Base-by-base conservation (phyloP, 2,113 vertebrate species). In the Coptodon bakossiorum region DNA sequence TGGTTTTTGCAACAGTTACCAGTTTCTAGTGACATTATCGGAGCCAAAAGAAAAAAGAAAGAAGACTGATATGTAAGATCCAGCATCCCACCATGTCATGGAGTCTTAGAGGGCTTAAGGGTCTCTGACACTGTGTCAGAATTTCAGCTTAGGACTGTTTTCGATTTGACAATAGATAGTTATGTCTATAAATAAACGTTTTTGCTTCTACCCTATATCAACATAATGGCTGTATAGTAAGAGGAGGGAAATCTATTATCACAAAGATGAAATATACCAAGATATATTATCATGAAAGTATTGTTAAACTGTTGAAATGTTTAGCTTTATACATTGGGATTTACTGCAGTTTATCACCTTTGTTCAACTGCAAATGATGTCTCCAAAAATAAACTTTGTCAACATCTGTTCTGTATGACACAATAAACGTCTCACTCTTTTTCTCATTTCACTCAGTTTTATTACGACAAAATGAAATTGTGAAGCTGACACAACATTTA, bases 361-460 rank as follows among this genome's bases (percentile, higher is more conserved):
- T 66, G 2, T n/a, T n/a, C 17, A 66, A 0, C 6, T 0, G 17
- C 31, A 38, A 66, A 66, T 66, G 1, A n/a, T 38, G 61, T 38
- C 17, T 38, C 31, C 61, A 66, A 36, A 43, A 0, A 38, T 12
- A 63, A 36, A 63, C 31, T 4, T 63, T n/a, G 59, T 5, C 1
- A 36, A 19, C 59, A 63, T 63, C 59, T 63, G 31, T 66, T 66
- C 61, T 66, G 59, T 36, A 3, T 63, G 27, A 12, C 31, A n/a
- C 61, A 7, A 36, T 66, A 1, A 66, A 12, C 31, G 7, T 66
- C 61, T 66, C 31, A 66, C 17, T 66, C 17, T 66, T n/a, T 38
- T 4, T 68, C 19, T 68, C 63, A 38, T 4, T 40, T 68, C 34
- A 13, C 6, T 68, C 34, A 66, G 6, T 68, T 38, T 68, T 68